Conservation (phyloP, 2,888 invertebrate species). For the Rotaria magnacalcarata region DNA sequence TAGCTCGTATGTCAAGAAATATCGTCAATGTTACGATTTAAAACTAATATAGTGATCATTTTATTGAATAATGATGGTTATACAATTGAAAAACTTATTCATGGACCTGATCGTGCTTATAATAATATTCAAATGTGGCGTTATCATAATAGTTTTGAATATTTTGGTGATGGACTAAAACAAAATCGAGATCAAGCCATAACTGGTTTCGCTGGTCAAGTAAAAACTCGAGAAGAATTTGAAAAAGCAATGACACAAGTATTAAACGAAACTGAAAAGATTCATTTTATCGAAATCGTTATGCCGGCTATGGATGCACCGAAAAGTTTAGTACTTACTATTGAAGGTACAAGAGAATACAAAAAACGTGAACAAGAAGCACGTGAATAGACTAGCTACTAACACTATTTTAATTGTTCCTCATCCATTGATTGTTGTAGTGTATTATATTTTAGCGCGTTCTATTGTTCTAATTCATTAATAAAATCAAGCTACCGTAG, state of each 20-base stretch:
- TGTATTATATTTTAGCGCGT: background rate
- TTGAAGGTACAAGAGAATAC: background rate
- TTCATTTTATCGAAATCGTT: slow-evolving; percentile 21
- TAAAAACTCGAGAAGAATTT: slow-evolving; percentile 2
- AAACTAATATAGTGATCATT: background rate
- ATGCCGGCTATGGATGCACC: slow-evolving; percentile 23
- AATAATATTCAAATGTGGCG: slow-evolving; percentile 34
- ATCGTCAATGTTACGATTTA: slow-evolving; percentile 24
- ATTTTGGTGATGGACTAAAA: slow-evolving; percentile 5
- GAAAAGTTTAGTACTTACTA: background rate
- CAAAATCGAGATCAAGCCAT: slow-evolving; percentile 6
- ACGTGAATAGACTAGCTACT: background rate
- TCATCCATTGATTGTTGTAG: background rate
- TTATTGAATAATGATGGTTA: slow-evolving; percentile 35
- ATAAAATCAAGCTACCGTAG: too few relatives aligned
- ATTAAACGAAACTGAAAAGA: background rate
- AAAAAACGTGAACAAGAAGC: background rate
- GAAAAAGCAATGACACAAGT: slow-evolving; percentile 9
- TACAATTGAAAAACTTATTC: slow-evolving; percentile 32
- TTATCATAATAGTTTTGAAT: slow-evolving; percentile 27
- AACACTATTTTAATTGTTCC: background rate
- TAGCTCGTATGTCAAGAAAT: slow-evolving; percentile 23
- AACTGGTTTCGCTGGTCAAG: background rate
- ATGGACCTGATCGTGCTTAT: slow-evolving; percentile 30
- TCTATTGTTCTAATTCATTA: too few relatives aligned